Percentiles rank a stretch among this genome's conserved stretches.
phyloP scores from a whole-genome alignment of 2,113 vertebrate species.

The Cranoglanis bouderius region DNA sequence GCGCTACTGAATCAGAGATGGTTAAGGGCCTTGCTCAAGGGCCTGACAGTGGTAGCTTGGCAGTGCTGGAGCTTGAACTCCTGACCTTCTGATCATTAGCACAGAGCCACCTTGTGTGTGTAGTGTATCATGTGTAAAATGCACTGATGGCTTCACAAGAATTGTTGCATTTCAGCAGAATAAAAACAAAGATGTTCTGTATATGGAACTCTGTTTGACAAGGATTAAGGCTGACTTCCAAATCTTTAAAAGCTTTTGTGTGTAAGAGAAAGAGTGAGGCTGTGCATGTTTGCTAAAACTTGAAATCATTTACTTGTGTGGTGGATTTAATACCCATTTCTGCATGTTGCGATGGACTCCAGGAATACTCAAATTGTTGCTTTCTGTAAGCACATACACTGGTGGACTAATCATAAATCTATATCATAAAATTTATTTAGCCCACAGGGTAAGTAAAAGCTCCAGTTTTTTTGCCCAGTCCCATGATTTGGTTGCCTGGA shows the following conservation, averaged over 20 bases:
- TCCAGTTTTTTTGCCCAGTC: neutral
- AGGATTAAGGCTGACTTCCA: neutral
- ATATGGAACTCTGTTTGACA: neutral
- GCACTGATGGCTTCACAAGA: slow-evolving; percentile 7
- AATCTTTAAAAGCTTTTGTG: neutral
- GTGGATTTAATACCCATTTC: neutral
- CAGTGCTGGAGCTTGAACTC: neutral
- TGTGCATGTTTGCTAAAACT: neutral
- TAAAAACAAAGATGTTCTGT: neutral
- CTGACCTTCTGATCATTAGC: neutral
- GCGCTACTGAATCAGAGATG: neutral
- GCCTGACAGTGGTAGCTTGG: neutral
- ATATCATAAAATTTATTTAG: too few relatives aligned
- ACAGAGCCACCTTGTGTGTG: neutral
- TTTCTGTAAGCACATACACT: neutral
- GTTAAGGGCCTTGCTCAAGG: neutral
- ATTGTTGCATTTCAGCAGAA: slow-evolving; percentile 22
- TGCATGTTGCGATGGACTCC: neutral
- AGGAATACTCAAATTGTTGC: neutral
- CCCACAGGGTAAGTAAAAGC: neutral
- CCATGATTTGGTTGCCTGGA: neutral
- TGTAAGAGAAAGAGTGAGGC: neutral
- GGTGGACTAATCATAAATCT: neutral
- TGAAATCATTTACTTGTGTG: neutral
- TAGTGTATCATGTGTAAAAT: slow-evolving; percentile 11